Evolutionary conservation across 2,113 vertebrate species (phyloP).

Genomic region (Chloropsis cyanopogon): DNA sequence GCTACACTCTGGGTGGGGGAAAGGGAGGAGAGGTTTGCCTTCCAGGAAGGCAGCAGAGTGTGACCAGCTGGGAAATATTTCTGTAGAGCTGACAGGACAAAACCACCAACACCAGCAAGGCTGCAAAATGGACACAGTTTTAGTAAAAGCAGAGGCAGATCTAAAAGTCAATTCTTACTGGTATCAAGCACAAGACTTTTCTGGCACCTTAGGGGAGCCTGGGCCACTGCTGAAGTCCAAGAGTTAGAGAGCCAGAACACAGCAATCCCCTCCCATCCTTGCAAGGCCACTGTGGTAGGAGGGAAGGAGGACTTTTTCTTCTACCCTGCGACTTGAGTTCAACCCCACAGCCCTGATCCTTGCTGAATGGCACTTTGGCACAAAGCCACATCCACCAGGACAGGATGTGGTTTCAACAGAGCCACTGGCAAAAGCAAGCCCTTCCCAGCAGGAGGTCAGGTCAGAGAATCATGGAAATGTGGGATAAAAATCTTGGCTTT

Average conservation of each 20-base stretch:
- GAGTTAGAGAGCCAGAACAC: background rate
- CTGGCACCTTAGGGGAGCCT: background rate
- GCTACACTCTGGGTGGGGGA: background rate
- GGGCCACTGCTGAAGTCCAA: background rate
- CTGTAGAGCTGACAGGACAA: background rate
- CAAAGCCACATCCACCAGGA: background rate
- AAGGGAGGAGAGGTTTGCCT: background rate
- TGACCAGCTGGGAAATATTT: background rate
- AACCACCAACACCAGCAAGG: background rate
- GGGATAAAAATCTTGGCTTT: conserved; percentile 1
- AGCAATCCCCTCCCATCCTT: background rate
- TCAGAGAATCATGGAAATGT: background rate
- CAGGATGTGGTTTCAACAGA: conserved; percentile 29
- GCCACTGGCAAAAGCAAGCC: background rate
- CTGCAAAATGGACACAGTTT: background rate
- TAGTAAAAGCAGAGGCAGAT: background rate
- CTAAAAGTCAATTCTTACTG: background rate
- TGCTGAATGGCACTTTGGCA: background rate
- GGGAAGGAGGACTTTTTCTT: background rate
- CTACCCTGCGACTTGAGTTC: background rate
- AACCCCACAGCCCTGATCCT: background rate
- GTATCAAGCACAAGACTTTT: background rate
- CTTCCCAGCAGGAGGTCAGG: conserved; percentile 9
- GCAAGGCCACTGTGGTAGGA: background rate
- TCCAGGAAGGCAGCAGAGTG: background rate